Conservation (phyloP, 2,797 vertebrate species). For the Amblyraja radiata region DNA sequence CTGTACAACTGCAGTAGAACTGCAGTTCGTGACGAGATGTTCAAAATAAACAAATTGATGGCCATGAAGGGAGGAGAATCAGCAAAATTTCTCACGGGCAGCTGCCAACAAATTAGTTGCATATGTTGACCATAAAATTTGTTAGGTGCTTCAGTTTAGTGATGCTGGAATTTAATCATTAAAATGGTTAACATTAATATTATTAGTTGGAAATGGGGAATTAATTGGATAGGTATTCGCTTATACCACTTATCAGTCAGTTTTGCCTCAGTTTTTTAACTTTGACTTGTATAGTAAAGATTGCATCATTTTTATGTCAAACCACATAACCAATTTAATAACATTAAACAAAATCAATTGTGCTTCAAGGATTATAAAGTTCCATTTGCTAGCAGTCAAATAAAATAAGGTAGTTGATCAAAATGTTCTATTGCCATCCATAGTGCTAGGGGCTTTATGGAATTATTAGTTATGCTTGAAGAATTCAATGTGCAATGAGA, state of each 20-base stretch:
- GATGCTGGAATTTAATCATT: neutral
- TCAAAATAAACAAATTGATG: neutral
- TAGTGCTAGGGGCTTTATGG: neutral
- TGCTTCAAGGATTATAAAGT: neutral
- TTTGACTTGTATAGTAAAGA: neutral
- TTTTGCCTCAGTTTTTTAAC: neutral
- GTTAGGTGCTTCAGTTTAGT: neutral
- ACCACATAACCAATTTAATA: neutral
- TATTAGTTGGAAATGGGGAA: neutral
- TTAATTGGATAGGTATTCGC: neutral
- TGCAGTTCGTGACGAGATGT: neutral
- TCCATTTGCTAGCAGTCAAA: neutral
- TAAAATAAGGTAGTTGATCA: neutral
- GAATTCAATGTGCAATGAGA: neutral
- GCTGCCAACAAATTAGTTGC: neutral
- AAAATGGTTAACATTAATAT: neutral
- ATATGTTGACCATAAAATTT: neutral
- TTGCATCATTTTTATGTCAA: neutral
- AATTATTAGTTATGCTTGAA: neutral
- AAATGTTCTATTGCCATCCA: neutral
- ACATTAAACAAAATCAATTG: neutral
- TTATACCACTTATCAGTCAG: neutral
- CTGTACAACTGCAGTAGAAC: no score
- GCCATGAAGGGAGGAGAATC: constrained; percentile 1
- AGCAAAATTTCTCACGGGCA: neutral